These are phyloP conservation scores for Gadopsis bispinosus DNA, from an alignment of 2,797 vertebrate species.

Conservation along the genomic window DNA sequence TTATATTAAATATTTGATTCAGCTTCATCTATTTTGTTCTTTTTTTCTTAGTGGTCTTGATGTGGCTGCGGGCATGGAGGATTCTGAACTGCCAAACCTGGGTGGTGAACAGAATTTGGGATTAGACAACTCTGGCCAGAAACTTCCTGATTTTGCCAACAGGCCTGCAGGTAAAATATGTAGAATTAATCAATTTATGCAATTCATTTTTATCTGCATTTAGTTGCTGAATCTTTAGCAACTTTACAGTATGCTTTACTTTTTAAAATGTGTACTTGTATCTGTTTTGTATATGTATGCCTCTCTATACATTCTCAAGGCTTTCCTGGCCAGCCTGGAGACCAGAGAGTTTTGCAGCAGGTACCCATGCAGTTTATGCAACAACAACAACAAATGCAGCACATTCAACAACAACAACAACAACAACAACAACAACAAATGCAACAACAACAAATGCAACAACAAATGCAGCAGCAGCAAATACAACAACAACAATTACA, in stretches of 20 bases:
- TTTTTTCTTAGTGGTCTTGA: constrained; percentile 86
- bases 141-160: constrained; percentile 92
- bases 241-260: background rate
- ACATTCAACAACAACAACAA: constrained; percentile 73
- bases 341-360: constrained; percentile 95
- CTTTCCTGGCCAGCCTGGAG: constrained; percentile 91
- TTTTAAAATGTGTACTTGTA: background rate
- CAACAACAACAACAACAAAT: constrained; percentile 74
- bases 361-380: constrained; percentile 94
- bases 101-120: constrained; percentile 90
- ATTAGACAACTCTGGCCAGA: constrained; percentile 89
- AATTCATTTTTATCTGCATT: background rate
- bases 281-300: background rate
- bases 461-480: constrained; percentile 77
- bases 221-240: background rate
- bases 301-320: constrained; percentile 78
- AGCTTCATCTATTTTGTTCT: constrained; percentile 13
- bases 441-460: constrained; percentile 81
- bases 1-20: constrained; percentile 16
- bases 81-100: constrained; percentile 89
- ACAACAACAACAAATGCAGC: constrained; percentile 66
- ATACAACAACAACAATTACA: constrained; percentile 65
- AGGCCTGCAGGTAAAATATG: constrained; percentile 87
- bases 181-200: background rate
- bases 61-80: constrained; percentile 89